Conservation (phyloP, 1,140 invertebrate species). For the Nomia melanderi region DNA sequence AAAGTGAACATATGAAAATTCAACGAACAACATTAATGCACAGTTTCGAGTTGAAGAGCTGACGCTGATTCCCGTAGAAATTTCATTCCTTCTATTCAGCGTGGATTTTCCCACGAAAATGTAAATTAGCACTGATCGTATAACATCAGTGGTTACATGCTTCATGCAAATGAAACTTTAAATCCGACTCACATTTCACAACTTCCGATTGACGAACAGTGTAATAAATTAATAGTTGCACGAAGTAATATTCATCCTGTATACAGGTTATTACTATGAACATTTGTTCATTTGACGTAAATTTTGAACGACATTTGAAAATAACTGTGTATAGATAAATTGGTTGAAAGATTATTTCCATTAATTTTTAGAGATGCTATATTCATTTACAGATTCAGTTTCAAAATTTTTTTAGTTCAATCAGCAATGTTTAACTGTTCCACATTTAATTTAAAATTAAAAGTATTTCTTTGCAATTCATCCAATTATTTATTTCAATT, state of each 20-base stretch:
- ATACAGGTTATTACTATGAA: too few relatives aligned
- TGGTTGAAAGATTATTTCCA: too few relatives aligned
- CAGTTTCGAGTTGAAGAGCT: not conserved
- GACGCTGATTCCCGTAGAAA: not conserved
- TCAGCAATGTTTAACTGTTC: too few relatives aligned
- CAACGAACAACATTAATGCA: not conserved
- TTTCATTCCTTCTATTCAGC: not conserved
- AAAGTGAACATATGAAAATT: not conserved
- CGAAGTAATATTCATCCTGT: not conserved
- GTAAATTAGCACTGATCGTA: constrained; percentile 21
- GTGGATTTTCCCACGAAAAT: constrained; percentile 8
- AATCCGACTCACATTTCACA: not conserved
- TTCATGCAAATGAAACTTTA: constrained; percentile 1
- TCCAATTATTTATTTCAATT: too few relatives aligned
- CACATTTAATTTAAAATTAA: too few relatives aligned
- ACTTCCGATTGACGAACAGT: not conserved
- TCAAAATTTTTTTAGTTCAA: too few relatives aligned
- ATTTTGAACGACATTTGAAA: too few relatives aligned
- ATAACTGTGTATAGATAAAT: too few relatives aligned
- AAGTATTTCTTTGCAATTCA: too few relatives aligned
- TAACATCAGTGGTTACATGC: not conserved
- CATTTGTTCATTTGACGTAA: too few relatives aligned
- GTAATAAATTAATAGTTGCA: not conserved
- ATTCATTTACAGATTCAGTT: too few relatives aligned
- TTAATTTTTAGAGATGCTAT: too few relatives aligned